Percentiles rank a stretch among this genome's conserved stretches.
phyloP scores from a whole-genome alignment of 2,113 vertebrate species.

The Jacana jacana region DNA sequence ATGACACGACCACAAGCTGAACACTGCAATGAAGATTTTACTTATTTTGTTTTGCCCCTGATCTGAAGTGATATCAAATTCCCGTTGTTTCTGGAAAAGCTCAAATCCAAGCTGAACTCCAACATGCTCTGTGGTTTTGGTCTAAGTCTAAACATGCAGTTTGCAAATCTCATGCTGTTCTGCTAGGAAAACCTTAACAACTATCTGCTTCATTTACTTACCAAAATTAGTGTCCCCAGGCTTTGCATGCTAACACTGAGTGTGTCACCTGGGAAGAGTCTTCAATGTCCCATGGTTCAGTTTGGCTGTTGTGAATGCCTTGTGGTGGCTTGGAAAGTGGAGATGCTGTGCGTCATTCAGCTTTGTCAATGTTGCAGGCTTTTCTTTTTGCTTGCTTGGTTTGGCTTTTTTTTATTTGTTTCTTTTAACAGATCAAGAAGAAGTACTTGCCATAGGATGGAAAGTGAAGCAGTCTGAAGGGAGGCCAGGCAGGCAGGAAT shows the following conservation, averaged over 20 bases:
- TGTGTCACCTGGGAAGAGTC: neutral
- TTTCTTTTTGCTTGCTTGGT: neutral
- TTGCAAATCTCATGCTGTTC: slow-evolving; percentile 16
- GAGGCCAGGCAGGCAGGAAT: neutral
- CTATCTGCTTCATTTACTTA: neutral
- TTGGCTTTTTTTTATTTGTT: neutral
- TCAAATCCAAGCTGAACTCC: slow-evolving; percentile 48
- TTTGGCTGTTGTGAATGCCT: neutral
- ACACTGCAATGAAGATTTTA: slow-evolving; percentile 35
- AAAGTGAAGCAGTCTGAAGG: neutral
- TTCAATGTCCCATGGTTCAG: neutral
- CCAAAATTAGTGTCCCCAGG: neutral
- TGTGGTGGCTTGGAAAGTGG: accelerated
- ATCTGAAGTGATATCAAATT: slow-evolving; percentile 63
- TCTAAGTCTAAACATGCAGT: slow-evolving; percentile 22
- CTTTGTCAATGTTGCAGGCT: accelerated
- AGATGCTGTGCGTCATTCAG: neutral
- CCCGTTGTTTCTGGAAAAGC: slow-evolving; percentile 69
- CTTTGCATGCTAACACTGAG: accelerated
- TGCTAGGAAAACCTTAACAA: slow-evolving; percentile 44
- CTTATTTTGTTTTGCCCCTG: slow-evolving; percentile 42
- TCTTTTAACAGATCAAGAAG: neutral
- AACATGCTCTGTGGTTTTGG: slow-evolving; percentile 57
- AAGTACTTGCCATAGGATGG: neutral
- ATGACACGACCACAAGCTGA: slow-evolving; percentile 62